A percentile compares a stretch with the other conserved stretches of the same genome.
Evolutionary conservation across 2,888 invertebrate species (phyloP).

Genomic region (Drosophila infuscata): DNA sequence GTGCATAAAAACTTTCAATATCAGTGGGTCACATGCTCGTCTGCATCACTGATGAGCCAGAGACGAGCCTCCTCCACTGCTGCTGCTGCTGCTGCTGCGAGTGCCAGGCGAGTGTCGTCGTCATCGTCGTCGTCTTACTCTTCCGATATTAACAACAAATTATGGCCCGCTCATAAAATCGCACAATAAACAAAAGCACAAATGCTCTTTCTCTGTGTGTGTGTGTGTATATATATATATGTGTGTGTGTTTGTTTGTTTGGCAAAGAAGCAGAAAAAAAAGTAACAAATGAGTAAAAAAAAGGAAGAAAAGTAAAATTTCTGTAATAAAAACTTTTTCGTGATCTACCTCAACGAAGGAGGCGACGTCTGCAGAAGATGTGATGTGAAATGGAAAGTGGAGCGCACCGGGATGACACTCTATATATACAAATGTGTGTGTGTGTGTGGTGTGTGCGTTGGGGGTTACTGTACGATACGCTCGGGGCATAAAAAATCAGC

Average conservation of each 20-base stretch:
- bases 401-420: conserved; percentile 45
- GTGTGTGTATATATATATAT: background rate
- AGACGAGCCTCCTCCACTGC: conserved; percentile 56
- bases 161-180: conserved; percentile 78
- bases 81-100: conserved; percentile 23
- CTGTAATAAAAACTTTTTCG: conserved; percentile 76
- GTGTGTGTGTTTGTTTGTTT: conserved; percentile 29
- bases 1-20: conserved; percentile 80
- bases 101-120: conserved; percentile 11
- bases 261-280: conserved; percentile 37
- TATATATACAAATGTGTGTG: background rate
- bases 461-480: conserved; percentile 61
- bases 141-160: conserved; percentile 78
- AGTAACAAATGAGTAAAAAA: conserved; percentile 51
- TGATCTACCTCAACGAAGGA: conserved; percentile 80
- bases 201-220: background rate
- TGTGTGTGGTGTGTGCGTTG: conserved; percentile 18
- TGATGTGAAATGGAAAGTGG: conserved; percentile 70
- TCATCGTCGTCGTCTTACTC: conserved; percentile 33
- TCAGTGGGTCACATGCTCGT: conserved; percentile 80
- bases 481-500: conserved; percentile 78
- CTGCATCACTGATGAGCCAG: conserved; percentile 78
- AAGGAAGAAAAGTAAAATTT: conserved; percentile 60
- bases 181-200: conserved; percentile 73
- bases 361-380: conserved; percentile 44